Conservation (phyloP, 2,888 invertebrate species). For the Leptinotarsa peninsularis region DNA sequence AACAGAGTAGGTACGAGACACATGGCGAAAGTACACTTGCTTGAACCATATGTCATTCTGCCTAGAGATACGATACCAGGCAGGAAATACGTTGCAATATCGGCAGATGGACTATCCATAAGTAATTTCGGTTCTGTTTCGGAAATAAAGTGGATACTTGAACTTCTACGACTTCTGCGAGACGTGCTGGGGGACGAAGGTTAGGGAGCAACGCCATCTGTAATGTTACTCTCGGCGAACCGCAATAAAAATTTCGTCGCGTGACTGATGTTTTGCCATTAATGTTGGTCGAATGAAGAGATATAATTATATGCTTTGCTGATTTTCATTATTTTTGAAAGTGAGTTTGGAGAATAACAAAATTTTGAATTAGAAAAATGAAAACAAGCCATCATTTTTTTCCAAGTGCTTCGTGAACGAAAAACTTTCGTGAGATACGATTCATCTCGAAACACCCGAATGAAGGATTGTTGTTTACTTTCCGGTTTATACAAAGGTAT, state of each 20-base stretch:
- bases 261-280: slow-evolving; percentile 10
- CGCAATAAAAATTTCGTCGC: neutral
- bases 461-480: no score
- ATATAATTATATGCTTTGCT: neutral
- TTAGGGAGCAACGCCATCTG: slow-evolving; percentile 13
- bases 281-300: neutral
- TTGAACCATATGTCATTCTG: slow-evolving; percentile 23
- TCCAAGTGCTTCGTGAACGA: no score
- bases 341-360: neutral
- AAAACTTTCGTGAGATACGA: no score
- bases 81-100: slow-evolving; percentile 13
- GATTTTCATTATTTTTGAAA: neutral
- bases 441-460: no score
- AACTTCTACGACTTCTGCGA: slow-evolving; percentile 13
- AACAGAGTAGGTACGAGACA: neutral
- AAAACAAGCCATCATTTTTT: no score
- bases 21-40: slow-evolving; percentile 9
- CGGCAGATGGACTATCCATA: slow-evolving; percentile 7
- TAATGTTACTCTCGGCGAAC: neutral
- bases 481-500: no score
- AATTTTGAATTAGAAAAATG: neutral
- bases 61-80: neutral
- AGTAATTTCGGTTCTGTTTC: slow-evolving; percentile 12
- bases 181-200: neutral
- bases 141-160: slow-evolving; percentile 14